Base-by-base conservation (phyloP, 2,888 invertebrate species). In the Ectemnius cavifrons region DNA sequence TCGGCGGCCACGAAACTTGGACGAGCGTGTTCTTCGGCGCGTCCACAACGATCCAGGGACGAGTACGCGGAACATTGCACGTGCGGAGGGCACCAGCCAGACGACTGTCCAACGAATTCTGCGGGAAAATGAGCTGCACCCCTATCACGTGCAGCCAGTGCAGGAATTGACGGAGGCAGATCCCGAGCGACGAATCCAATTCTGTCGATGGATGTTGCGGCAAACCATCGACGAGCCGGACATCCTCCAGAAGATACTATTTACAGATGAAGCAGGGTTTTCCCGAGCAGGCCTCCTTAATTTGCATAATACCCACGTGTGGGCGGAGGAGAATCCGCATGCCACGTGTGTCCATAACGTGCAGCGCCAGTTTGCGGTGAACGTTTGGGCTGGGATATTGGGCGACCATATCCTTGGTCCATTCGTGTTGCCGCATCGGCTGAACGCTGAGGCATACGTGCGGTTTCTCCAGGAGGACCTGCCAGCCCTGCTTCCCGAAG, bases 361-460 rank as follows among this genome's bases (percentile, higher is more conserved):
- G 5, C 59, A 66, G 47, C 2, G 27, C 4, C 16, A 27, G 27
- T 59, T 66, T 59, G 47, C 13, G 6, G 58, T 58, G 8, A 59
- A 66, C 16, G 27, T 66, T 27, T 66, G 66, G 47, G 28, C 59
- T n/a, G 59, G 59, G 37, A 59, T 59, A 4, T 1, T 66, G 23
- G 66, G 59, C 8, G 11, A 66, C 59, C 23, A 27, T 23, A n/a
- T 66, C 16, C 5, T 59, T 47, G 65, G 47, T 45, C 47, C 47
- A 45, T 20, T 47, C 18, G 23, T 20, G 47, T 16, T 66, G 11
- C 37, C 37, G 37, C 37, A 37, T 8, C 37, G 37, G 8, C 37
- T 37, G 5, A 37, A 37, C 11, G 5, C 37, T 11, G 37, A 6
- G 8, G 8, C 8, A 11, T 37, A 37, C 37, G 8, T 11, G 11